Evolutionary conservation across 2,888 invertebrate species (phyloP).

Genomic region (Tuberolachnus salignus): DNA sequence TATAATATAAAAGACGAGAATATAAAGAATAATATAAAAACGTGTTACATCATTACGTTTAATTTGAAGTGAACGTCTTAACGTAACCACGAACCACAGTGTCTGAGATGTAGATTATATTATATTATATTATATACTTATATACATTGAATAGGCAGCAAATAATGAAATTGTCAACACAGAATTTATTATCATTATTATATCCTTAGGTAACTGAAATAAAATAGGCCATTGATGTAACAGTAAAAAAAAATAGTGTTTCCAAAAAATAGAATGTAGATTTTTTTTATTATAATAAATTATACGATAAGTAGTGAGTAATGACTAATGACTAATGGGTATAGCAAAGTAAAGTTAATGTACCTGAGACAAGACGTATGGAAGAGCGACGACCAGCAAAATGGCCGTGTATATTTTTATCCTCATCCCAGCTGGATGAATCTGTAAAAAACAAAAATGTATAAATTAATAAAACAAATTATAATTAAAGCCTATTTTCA

Average conservation of each 20-base stretch:
- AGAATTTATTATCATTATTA: constrained; percentile 38
- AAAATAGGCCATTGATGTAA: constrained; percentile 29
- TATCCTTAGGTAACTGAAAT: constrained; percentile 46
- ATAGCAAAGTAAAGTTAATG: too few relatives aligned
- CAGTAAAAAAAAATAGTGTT: constrained; percentile 5
- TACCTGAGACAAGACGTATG: constrained; percentile 35
- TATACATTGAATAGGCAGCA: constrained; percentile 36
- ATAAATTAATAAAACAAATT: constrained; percentile 3
- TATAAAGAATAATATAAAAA: constrained; percentile 27
- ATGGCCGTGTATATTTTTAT: constrained; percentile 53
- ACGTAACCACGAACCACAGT: constrained; percentile 45
- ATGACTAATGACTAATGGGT: too few relatives aligned
- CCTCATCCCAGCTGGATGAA: constrained; percentile 51
- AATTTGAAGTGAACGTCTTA: constrained; percentile 51
- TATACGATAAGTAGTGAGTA: neutral
- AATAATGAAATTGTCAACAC: constrained; percentile 48
- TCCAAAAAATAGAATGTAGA: neutral
- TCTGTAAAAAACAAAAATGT: constrained; percentile 43
- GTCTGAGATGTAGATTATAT: constrained; percentile 27
- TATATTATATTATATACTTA: too few relatives aligned
- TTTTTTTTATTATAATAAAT: neutral
- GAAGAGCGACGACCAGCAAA: constrained; percentile 51
- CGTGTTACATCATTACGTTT: constrained; percentile 40
- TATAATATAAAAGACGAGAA: constrained; percentile 10
- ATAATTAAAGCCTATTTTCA: neutral